phyloP scores from a whole-genome alignment of 2,888 invertebrate genomes.

The Xanthorhoe spadicearia region DNA sequence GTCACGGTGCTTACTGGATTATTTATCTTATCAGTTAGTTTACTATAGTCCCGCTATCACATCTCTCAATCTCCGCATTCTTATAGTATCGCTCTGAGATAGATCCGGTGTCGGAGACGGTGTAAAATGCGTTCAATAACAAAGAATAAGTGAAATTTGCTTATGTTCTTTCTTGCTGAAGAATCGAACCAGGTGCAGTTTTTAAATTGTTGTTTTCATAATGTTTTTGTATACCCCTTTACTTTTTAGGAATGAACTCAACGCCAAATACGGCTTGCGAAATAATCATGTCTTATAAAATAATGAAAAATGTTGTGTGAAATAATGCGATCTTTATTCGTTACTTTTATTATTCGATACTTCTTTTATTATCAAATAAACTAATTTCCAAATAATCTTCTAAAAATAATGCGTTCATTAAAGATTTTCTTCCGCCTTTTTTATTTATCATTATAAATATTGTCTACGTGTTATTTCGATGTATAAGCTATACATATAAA shows the following conservation, averaged over 20 bases:
- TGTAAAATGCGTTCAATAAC: slow-evolving; percentile 13
- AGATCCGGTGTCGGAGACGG: neutral
- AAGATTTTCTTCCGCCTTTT: too few relatives aligned
- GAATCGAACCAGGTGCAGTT: slow-evolving; percentile 17
- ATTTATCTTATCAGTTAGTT: slow-evolving; percentile 20
- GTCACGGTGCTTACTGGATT: slow-evolving; percentile 2
- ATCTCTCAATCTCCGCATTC: slow-evolving; percentile 8
- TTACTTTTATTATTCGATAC: too few relatives aligned
- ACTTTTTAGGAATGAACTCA: neutral
- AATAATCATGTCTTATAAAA: too few relatives aligned
- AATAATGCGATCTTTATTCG: too few relatives aligned
- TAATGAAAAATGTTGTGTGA: too few relatives aligned
- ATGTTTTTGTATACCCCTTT: neutral
- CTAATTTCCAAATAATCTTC: too few relatives aligned
- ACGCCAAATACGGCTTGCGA: too few relatives aligned
- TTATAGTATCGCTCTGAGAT: slow-evolving; percentile 5
- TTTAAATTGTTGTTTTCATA: neutral
- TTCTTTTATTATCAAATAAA: too few relatives aligned
- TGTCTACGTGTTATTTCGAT: too few relatives aligned
- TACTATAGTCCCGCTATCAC: slow-evolving; percentile 4
- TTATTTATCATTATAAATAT: too few relatives aligned
- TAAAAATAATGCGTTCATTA: too few relatives aligned
- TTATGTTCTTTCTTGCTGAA: slow-evolving; percentile 27
- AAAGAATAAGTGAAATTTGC: neutral
- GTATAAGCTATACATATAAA: too few relatives aligned